Percentiles rank a stretch among this genome's conserved stretches.
Evolutionary conservation across 1,140 invertebrate genomes (phyloP).

Genomic region (Penaeus indicus): DNA sequence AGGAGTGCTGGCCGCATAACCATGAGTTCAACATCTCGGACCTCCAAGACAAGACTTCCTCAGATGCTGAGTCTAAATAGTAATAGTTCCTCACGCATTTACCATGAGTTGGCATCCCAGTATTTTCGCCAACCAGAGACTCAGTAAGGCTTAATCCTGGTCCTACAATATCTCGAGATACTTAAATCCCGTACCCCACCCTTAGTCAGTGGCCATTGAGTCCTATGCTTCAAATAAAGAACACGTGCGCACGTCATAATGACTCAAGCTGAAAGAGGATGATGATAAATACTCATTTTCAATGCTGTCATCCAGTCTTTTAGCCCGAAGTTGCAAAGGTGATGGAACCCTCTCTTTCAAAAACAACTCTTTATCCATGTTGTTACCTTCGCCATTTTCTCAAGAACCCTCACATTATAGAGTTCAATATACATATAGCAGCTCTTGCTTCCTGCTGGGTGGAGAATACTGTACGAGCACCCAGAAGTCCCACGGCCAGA

Average conservation of each 20-base stretch:
- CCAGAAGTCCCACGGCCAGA: conserved; percentile 35
- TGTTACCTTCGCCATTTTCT: conserved; percentile 59
- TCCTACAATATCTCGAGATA: conserved; percentile 46
- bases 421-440: conserved; percentile 53
- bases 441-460: conserved; percentile 48
- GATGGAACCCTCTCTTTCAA: conserved; percentile 33
- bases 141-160: conserved; percentile 50
- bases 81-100: conserved; percentile 49
- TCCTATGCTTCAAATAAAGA: background rate
- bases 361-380: conserved; percentile 48
- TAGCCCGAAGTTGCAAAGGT: conserved; percentile 13
- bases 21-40: conserved; percentile 45
- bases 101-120: conserved; percentile 58
- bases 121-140: conserved; percentile 50
- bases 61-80: conserved; percentile 36
- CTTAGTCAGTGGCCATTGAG: conserved; percentile 53
- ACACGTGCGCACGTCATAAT: conserved; percentile 20
- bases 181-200: conserved; percentile 47
- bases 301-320: conserved; percentile 59
- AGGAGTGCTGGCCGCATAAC: conserved; percentile 55
- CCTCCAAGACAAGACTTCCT: conserved; percentile 50
- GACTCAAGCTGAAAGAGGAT: conserved; percentile 38
- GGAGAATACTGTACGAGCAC: conserved; percentile 36
- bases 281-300: conserved; percentile 49
- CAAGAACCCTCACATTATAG: conserved; percentile 61